phyloP scores from a whole-genome alignment of 2,797 vertebrate species.

The Rhyacichthys aspro region DNA sequence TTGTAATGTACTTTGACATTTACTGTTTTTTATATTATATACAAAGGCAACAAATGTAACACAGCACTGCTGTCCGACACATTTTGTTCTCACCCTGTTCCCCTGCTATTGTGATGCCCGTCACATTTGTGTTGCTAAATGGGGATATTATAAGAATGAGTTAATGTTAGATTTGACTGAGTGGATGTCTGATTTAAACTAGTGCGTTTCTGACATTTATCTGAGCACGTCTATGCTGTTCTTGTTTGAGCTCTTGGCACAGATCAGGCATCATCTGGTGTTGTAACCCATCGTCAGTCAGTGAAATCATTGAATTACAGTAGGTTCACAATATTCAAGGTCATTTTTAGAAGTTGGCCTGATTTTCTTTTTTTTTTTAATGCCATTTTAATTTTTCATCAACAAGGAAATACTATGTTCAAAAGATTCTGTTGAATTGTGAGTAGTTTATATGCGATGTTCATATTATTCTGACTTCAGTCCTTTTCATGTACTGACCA shows the following conservation, averaged over 20 bases:
- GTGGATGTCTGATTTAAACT: conserved; percentile 86
- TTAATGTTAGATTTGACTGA: conserved; percentile 87
- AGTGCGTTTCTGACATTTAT: conserved; percentile 72
- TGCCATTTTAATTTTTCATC: conserved; percentile 88
- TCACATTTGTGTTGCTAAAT: conserved; percentile 89
- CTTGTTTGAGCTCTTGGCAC: conserved; percentile 78
- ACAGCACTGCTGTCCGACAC: conserved; percentile 86
- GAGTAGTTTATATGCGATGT: conserved; percentile 95
- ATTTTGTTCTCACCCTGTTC: conserved; percentile 78
- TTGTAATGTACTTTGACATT: conserved; percentile 78
- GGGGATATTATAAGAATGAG: conserved; percentile 71
- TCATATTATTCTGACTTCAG: conserved; percentile 98
- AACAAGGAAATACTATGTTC: conserved; percentile 73
- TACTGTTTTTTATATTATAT: conserved; percentile 72
- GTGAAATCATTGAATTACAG: conserved; percentile 79
- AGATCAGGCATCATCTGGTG: conserved; percentile 74
- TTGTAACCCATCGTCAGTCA: conserved; percentile 84
- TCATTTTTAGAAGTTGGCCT: conserved; percentile 90
- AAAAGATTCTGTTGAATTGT: conserved; percentile 91
- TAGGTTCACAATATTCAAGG: conserved; percentile 77
- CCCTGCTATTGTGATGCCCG: conserved; percentile 88
- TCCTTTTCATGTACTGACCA: conserved; percentile 99
- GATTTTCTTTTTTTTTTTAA: conserved; percentile 76
- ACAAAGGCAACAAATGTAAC: conserved; percentile 86
- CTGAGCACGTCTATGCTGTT: conserved; percentile 79